Conservation (phyloP, 2,888 invertebrate genomes). For the Oscheius onirici region DNA sequence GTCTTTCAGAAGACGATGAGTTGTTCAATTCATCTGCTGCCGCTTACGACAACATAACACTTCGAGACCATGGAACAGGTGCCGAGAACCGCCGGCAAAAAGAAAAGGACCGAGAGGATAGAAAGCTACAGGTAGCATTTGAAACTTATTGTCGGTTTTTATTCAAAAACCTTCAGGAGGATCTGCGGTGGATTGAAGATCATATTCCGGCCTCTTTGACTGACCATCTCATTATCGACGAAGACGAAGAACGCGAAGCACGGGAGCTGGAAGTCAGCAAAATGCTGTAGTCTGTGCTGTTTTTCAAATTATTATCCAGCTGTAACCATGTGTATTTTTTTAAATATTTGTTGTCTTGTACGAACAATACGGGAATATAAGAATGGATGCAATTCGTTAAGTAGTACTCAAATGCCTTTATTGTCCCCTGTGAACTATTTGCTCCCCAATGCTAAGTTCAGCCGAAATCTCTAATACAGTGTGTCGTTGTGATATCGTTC, state of each 20-base stretch:
- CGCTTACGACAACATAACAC: conserved; percentile 51
- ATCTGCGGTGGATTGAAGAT: conserved; percentile 91
- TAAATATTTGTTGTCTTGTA: conserved; percentile 7
- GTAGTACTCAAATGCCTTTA: neutral
- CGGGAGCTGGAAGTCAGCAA: conserved; percentile 67
- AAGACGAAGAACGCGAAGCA: conserved; percentile 65
- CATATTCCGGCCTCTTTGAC: conserved; percentile 85
- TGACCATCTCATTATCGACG: conserved; percentile 74
- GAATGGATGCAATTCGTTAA: neutral
- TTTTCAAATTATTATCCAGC: neutral
- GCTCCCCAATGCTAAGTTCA: neutral
- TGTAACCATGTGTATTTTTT: neutral
- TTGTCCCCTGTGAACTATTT: neutral
- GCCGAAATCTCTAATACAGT: neutral
- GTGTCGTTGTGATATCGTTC: too few species aligned
- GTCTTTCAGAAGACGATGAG: conserved; percentile 49
- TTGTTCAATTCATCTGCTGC: conserved; percentile 55
- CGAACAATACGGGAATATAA: conserved; percentile 16
- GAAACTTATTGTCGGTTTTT: conserved; percentile 36
- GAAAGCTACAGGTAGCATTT: conserved; percentile 50
- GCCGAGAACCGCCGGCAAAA: conserved; percentile 43
- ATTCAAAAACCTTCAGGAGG: conserved; percentile 76
- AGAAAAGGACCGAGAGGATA: conserved; percentile 47
- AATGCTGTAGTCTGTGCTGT: conserved; percentile 55
- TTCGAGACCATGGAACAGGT: conserved; percentile 45